Conservation (phyloP, 1,140 invertebrate genomes). For the Mamestra configurata region DNA sequence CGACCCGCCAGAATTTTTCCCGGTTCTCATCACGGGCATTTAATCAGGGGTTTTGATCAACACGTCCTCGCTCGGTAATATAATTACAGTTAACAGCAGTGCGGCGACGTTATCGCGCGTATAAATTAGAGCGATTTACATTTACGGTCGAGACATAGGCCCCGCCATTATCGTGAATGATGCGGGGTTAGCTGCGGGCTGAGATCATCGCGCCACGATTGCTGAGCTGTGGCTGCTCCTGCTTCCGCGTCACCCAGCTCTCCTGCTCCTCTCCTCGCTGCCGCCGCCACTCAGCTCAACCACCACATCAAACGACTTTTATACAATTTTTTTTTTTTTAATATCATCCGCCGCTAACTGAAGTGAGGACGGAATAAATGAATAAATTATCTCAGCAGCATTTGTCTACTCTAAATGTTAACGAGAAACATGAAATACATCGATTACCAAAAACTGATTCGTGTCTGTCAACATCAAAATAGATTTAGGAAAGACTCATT, state of each 20-base stretch:
- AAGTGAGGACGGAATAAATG: conserved; percentile 35
- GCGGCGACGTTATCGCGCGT: conserved; percentile 85
- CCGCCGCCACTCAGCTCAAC: neutral
- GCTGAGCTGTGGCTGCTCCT: conserved; percentile 52
- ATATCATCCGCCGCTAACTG: conserved; percentile 20
- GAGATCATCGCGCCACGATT: conserved; percentile 68
- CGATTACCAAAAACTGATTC: conserved; percentile 14
- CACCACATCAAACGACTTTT: conserved; percentile 34
- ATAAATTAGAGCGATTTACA: conserved; percentile 88
- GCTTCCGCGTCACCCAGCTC: too few species aligned
- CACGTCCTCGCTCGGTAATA: conserved; percentile 86
- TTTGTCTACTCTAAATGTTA: conserved; percentile 37
- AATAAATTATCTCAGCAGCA: conserved; percentile 23
- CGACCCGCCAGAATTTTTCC: conserved; percentile 68
- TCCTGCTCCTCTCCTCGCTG: neutral
- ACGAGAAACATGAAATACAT: conserved; percentile 36
- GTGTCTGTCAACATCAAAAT: neutral
- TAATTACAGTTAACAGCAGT: conserved; percentile 87
- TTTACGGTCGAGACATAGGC: conserved; percentile 82
- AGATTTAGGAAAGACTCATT: neutral
- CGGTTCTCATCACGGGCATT: conserved; percentile 74
- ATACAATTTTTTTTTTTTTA: conserved; percentile 35
- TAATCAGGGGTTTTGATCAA: conserved; percentile 86
- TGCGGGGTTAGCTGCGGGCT: conserved; percentile 80
- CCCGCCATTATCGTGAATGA: conserved; percentile 84